A percentile compares a stretch with the other conserved stretches of the same genome.
phyloP scores from a whole-genome alignment of 1,140 invertebrate species.

The Pomacea maculata region DNA sequence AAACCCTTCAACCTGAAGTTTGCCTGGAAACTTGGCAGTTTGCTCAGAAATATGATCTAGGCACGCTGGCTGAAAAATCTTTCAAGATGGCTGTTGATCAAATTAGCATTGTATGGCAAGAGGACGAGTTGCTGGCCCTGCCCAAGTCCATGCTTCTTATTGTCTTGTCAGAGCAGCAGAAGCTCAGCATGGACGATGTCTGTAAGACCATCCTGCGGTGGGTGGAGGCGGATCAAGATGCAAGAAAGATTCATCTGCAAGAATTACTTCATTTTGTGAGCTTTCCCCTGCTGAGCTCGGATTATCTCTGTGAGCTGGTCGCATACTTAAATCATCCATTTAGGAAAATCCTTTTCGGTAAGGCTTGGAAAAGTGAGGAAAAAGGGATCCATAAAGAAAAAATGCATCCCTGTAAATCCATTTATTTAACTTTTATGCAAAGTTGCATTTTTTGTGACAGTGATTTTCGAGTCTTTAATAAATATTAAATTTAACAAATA shows the following conservation, averaged over 20 bases:
- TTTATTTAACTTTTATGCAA: too few relatives aligned
- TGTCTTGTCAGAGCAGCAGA: background rate
- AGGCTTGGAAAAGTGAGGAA: background rate
- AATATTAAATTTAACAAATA: too few relatives aligned
- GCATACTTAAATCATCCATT: background rate
- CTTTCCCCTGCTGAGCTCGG: conserved; percentile 5
- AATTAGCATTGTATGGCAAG: background rate
- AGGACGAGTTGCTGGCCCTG: background rate
- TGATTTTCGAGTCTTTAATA: too few relatives aligned
- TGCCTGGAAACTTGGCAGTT: conserved; percentile 7
- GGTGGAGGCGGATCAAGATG: background rate
- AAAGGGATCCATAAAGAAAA: too few relatives aligned
- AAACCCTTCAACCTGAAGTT: background rate
- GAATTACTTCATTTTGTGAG: conserved; percentile 5
- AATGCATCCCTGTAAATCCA: too few relatives aligned
- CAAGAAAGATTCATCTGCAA: background rate
- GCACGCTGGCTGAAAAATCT: background rate
- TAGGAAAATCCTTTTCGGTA: background rate
- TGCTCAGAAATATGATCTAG: conserved; percentile 4
- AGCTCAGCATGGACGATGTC: conserved; percentile 8
- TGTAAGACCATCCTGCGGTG: conserved; percentile 14
- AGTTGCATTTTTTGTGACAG: too few relatives aligned
- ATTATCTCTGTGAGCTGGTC: conserved; percentile 2
- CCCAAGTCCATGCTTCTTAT: conserved; percentile 14
- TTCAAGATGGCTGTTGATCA: background rate